Evolutionary conservation across 2,888 invertebrate genomes (phyloP), one percentile per base, ranked within the genome.

Genomic region (Heliconius aoede): DNA sequence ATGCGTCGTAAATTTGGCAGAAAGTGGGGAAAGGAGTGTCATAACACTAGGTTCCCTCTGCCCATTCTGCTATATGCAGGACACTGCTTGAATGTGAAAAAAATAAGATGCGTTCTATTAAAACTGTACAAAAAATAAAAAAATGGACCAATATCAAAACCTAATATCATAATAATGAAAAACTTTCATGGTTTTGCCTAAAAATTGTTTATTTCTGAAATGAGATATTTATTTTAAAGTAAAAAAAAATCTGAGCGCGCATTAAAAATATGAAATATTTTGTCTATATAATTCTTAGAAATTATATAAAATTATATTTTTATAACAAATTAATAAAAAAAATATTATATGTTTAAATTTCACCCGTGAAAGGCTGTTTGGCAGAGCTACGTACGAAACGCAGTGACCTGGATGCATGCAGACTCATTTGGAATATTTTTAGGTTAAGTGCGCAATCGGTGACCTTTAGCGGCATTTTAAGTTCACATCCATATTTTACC

Each of bases 361-460:
- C 60, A 73, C 7, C 61, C 51, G 65, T 55, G 26, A 73, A 55
- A 26, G 32, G 65, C 36, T 73, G 32, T 74, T 74, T 40, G 55
- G n/a, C 26, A 68, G 60, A 60, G 32, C 60, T 72, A 72, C 24
- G 60, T 21, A 60, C 11, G 72, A 60, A 72, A 72, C 32, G 60
- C 72, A 72, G 72, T 72, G 72, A 51, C 64, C 65, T 55, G 55
- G 24, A 73, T 73, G 32, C 65, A 73, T 36, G 55, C 64, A 65
- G 73, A 64, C 24, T 55, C 32, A 51, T 51, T 64, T 55, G 55
- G 36, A 64, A 65, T 51, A 65, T 73, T 73, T 73, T 65, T 73
- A 65, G 65, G 73, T 73, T 73, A 73, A 73, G 65, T 65, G 73
- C 65, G 55, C 65, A 73, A 73, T 73, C 73, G 65, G 55, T 55